Evolutionary conservation across 2,888 invertebrate genomes (phyloP).

Genomic region (Perdita meconis): DNA sequence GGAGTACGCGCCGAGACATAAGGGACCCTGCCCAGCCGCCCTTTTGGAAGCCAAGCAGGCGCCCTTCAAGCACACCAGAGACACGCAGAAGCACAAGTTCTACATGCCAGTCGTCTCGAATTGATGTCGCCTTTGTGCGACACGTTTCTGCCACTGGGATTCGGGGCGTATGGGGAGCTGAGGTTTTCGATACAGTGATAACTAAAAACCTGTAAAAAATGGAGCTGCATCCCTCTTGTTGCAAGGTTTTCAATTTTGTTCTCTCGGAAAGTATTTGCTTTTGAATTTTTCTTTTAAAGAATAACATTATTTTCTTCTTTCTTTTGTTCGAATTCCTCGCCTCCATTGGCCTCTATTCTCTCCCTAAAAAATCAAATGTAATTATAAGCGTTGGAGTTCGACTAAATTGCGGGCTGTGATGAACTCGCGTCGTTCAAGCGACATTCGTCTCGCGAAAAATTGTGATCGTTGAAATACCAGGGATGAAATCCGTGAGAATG

Average conservation of each 20-base stretch:
- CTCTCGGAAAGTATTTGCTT: not conserved
- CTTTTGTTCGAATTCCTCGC: no score
- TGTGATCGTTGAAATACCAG: no score
- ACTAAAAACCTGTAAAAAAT: no score
- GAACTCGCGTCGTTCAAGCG: constrained; percentile 42
- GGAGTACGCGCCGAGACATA: constrained; percentile 90
- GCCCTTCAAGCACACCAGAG: constrained; percentile 93
- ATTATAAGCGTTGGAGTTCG: not conserved
- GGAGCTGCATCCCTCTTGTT: no score
- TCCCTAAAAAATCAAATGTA: not conserved
- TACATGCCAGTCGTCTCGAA: constrained; percentile 89
- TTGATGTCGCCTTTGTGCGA: constrained; percentile 55
- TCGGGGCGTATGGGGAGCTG: not conserved
- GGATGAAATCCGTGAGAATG: not conserved
- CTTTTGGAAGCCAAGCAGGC: constrained; percentile 90
- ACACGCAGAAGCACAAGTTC: constrained; percentile 94
- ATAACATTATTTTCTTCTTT: not conserved
- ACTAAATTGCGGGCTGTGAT: constrained; percentile 55
- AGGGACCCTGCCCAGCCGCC: constrained; percentile 92
- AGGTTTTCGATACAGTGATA: no score
- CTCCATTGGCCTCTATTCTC: not conserved
- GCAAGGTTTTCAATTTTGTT: no score
- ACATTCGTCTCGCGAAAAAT: constrained; percentile 23
- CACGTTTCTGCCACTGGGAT: not conserved
- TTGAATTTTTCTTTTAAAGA: not conserved